Base-by-base conservation (phyloP, 2,797 vertebrate species). In the Rhinella marina region DNA sequence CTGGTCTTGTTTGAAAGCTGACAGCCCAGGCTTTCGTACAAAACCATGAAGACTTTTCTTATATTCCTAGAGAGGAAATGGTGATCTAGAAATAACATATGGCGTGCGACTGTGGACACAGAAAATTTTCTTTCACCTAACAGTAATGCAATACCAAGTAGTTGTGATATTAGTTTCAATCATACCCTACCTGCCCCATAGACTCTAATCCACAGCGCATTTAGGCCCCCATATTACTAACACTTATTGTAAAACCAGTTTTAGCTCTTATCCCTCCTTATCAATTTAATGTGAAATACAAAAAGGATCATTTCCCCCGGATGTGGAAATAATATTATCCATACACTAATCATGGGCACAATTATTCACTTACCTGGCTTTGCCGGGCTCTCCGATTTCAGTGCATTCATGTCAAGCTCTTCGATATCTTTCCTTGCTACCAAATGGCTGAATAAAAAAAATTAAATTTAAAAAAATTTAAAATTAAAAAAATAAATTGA, bases 401-500 rank as follows among this genome's bases (percentile, higher is more conserved):
- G 84, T 90, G 91, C 92, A 81, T 94, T 88, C 91, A 94, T 86
- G 87, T 94, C 96, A 73, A 98, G 87, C 56, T 96, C 93, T 84
- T 96, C 95, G 91, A 97, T 91, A 68, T 98, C 97, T 94, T 95
- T 97, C 92, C 97, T 97, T 87, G 95, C 92, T 92, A 97, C 94
- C 0, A 96, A 97, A 90, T 95, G 95, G 93, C 98, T 99, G 91
- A 87, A 29, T 84, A 90, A 17, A 82, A 13, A 56, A 88, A 56
- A 89, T n/a, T n/a, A n/a, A n/a, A n/a, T n/a, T n/a, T n/a, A 23
- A 85, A 17, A 79, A 21, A 50, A 17, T 12, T n/a, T n/a, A n/a
- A n/a, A 10, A 48, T 76, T 16, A 41, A 41, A 14, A 11, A 2
- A 59, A 32, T 16, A 11, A 57, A 21, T 21, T 23, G 77, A 19